Evolutionary conservation across 2,113 vertebrate species (phyloP), one percentile per base, ranked within the genome.

Genomic region (Microtus pennsylvanicus): DNA sequence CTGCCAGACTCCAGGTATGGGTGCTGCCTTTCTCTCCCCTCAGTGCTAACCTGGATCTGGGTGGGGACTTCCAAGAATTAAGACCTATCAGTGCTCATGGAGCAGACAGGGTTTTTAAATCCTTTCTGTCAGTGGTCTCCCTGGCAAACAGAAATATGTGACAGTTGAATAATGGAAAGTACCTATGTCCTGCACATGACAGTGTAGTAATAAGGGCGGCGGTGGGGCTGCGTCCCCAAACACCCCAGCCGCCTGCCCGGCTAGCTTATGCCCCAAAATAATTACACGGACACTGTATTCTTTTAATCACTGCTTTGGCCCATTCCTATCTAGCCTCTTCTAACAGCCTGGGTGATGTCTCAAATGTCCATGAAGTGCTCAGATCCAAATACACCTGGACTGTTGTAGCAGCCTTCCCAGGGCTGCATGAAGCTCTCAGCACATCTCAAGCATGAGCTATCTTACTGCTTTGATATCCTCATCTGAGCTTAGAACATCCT

Each of bases 401-500:
- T 33, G 61, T 50, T 33, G 28, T 35, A 86, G 13, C 42, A n/a
- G 77, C 16, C 14, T 63, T 86, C 65, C 76, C 12, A 33, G 42
- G 26, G 28, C 58, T 80, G 19, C 4, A 26, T 69, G 78, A 33
- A 19, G 26, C n/a, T 70, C 1, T 21, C 47, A 16, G 38, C 33
- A 69, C 45, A 92, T 86, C 91, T 93, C 81, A 50, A 76, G 86
- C 88, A 69, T 28, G 21, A 95, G 19, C 7, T 24, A 65, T 67
- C 35, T 19, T 4, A 38, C 8, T 35, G 38, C 78, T 81, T 86
- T 88, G 52, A 63, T n/a, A 72, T 97, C 1, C 45, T 83, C 28
- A 0, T 72, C 72, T 76, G 67, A 52, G 38, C 77, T 81, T 88
- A 22, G 86, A 69, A 11, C 26, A 35, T 58, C 50, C 94, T 80